Evolutionary conservation across 2,113 vertebrate genomes (phyloP), one percentile per base, ranked within the genome.

Genomic region (Kryptolebias marmoratus): DNA sequence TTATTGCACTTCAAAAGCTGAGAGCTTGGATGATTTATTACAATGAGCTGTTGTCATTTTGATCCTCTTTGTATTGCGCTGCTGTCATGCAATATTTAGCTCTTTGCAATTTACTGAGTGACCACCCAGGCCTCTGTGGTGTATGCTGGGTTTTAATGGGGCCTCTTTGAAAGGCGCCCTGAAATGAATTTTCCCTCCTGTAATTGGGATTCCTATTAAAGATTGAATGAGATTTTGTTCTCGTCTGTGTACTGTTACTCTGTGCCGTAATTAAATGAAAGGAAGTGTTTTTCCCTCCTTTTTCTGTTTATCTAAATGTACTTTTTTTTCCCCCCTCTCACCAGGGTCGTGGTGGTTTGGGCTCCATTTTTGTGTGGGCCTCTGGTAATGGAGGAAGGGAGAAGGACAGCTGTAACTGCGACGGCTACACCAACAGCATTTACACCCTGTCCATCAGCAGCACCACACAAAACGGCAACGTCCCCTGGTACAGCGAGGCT

Each of bases 371-470:
- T 27, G 97, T 99, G 82, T 99, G 98, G 97, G 98, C 98, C 0
- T 99, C 98, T 0, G 98, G 98, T n/a, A 99, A 99, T 0, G 98
- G 98, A 54, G 98, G 98, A 50, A 93, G 96, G 0, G 96, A 98
- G 71, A 95, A 95, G 4, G 98, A 99, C 95, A 99, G 95, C 94
- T 99, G 98, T 90, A 99, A 99, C 94, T 99, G 98, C 1, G 98
- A 99, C 0, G 98, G 98, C 90, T 99, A 99, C 94, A 99, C 98
- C 93, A 99, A 99, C 93, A 98, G 97, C 92, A 99, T 99, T 92
- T 98, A 98, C 94, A 99, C 97, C 0, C 92, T 99, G 79, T 99
- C 98, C 89, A 99, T 99, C 91, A 99, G 98, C 94, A 99, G 98
- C 85, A 97, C 96, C 89, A 98, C 97, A 0, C 97, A 99, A 91